Evolutionary conservation across 2,888 invertebrate genomes (phyloP).

Genomic region (Cheilosia scutellata): DNA sequence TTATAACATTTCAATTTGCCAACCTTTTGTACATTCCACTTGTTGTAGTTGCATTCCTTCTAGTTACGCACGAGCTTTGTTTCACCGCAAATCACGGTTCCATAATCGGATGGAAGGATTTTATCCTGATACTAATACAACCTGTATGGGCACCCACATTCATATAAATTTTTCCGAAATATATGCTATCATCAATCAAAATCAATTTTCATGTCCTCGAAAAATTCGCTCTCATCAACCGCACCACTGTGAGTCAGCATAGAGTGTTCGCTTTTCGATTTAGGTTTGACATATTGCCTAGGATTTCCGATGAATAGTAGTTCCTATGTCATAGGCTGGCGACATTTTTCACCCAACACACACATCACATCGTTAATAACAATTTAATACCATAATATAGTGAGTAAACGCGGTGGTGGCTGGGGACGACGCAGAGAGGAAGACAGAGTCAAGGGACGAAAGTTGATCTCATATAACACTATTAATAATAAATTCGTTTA

Average conservation of each 20-base stretch:
- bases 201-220: slow-evolving; percentile 64
- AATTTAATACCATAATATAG: slow-evolving; percentile 54
- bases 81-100: slow-evolving; percentile 26
- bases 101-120: slow-evolving; percentile 66
- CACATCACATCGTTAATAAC: slow-evolving; percentile 66
- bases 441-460: neutral
- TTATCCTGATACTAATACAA: slow-evolving; percentile 9
- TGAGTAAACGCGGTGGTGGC: neutral
- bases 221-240: slow-evolving; percentile 12
- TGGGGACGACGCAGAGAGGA: neutral
- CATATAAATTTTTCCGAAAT: slow-evolving; percentile 17
- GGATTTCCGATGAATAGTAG: neutral
- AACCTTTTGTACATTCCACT: slow-evolving; percentile 8
- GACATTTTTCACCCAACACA: slow-evolving; percentile 39
- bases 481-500: slow-evolving; percentile 71
- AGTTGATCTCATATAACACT: slow-evolving; percentile 14
- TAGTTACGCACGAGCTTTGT: slow-evolving; percentile 24
- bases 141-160: slow-evolving; percentile 7
- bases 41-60: neutral
- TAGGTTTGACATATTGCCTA: slow-evolving; percentile 41
- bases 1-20: slow-evolving; percentile 38
- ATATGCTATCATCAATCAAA: slow-evolving; percentile 67
- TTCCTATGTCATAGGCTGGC: slow-evolving; percentile 38
- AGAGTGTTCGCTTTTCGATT: slow-evolving; percentile 21
- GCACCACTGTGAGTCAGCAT: neutral